phyloP scores from a whole-genome alignment of 2,113 vertebrate genomes.

The Sisor rabdophorus region DNA sequence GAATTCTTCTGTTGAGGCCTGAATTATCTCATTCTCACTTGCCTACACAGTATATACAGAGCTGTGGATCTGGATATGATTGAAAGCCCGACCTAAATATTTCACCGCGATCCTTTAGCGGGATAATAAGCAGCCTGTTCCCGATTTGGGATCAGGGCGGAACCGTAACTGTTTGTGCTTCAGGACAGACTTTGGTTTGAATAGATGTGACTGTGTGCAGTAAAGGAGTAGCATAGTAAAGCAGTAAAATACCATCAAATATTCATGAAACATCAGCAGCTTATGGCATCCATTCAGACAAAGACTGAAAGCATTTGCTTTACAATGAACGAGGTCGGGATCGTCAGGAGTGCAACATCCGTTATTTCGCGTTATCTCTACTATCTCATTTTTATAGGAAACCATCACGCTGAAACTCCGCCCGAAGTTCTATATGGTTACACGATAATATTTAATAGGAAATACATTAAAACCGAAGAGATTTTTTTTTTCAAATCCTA shows the following conservation, averaged over 20 bases:
- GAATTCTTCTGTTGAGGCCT: constrained; percentile 14
- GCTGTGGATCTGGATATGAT: constrained; percentile 7
- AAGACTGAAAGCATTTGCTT: constrained; percentile 4
- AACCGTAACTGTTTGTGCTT: neutral
- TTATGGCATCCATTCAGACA: neutral
- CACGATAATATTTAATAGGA: too few relatives aligned
- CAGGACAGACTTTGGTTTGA: neutral
- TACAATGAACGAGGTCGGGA: neutral
- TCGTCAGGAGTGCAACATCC: neutral
- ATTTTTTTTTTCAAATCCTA: too few relatives aligned
- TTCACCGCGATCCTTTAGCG: neutral
- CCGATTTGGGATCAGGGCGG: neutral
- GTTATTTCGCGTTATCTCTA: neutral
- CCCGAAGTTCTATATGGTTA: too few relatives aligned
- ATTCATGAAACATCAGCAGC: constrained; percentile 14
- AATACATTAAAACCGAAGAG: too few relatives aligned
- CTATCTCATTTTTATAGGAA: neutral
- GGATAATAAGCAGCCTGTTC: neutral
- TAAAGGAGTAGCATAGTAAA: neutral
- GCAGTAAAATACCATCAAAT: constrained; percentile 23
- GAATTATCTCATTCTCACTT: constrained; percentile 14
- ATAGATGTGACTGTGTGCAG: neutral
- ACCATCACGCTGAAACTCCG: neutral
- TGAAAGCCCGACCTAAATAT: constrained; percentile 24
- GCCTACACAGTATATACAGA: neutral